Evolutionary conservation across 2,797 vertebrate species (phyloP), one percentile per base, ranked within the genome.

Genomic region (Scleropages formosus): DNA sequence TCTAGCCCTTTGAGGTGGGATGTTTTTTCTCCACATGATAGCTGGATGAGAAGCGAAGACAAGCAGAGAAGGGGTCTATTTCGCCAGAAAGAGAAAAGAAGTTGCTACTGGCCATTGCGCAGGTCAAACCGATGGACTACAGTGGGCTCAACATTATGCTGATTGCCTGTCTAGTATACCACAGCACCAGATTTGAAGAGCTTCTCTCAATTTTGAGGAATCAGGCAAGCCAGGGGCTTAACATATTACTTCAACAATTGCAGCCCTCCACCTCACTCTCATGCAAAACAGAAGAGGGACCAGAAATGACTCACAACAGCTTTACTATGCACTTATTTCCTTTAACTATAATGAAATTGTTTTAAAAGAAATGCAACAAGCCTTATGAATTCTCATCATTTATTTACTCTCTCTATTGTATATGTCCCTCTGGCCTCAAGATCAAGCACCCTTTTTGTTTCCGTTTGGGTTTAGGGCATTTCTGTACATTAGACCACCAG

Each of bases 1-100:
- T 90, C 80, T 80, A 83, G 82, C 75, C 83, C 84, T 90, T 87
- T 90, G 84, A 88, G 86, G 85, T 83, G 75, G 79, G 81, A 79
- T 77, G 62, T 58, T 46, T 31, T 70, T 80, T 85, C 51, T 76
- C 82, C 82, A 86, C 75, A 78, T 77, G 80, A 78, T 85, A 83
- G 78, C 47, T 69, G 73, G n/a, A 39, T 46, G 44, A 24, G 77
- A 73, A 80, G 46, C n/a, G 51, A 75, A 77, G 49, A 76, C 82
- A 84, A 59, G 75, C 75, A 74, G 75, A 71, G 73, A 60, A 72
- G 56, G 78, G 73, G 74, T 64, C 46, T 66, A 68, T 6, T 1
- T 58, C 0, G 75, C 22, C 10, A 61, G 58, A 27, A 31, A 73
- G 66, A 58, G 60, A 9, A 44, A 62, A 31, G 68, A 66, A 74